Conservation (phyloP, 2,888 invertebrate genomes). For the Phalangium opilio region DNA sequence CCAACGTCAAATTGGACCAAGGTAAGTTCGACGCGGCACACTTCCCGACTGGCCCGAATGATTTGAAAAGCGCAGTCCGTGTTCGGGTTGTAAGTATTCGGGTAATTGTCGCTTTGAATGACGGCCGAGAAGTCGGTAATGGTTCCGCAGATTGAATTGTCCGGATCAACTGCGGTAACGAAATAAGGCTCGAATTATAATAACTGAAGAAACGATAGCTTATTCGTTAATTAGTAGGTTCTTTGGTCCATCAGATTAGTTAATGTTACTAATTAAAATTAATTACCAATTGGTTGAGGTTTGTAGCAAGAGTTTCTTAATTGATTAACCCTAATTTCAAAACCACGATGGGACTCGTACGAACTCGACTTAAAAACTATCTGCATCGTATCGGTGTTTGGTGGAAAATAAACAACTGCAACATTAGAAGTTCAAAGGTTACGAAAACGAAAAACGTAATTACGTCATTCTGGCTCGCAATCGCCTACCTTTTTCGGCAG, state of each 20-base stretch:
- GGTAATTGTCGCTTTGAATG: conserved; percentile 19
- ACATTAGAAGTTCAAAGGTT: neutral
- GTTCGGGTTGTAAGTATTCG: conserved; percentile 17
- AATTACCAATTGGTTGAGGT: conserved; percentile 3
- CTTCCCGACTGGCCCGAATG: conserved; percentile 8
- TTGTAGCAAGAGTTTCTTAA: conserved; percentile 19
- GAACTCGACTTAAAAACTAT: conserved; percentile 22
- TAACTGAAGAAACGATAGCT: no score
- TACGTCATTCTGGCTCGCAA: no score
- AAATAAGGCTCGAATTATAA: no score
- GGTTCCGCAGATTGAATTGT: conserved; percentile 12
- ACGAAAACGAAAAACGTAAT: no score
- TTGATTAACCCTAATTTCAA: conserved; percentile 20
- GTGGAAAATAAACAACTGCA: conserved; percentile 16
- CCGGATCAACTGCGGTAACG: conserved; percentile 2
- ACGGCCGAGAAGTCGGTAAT: conserved; percentile 6
- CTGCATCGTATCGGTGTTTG: conserved; percentile 14
- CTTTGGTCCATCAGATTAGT: neutral
- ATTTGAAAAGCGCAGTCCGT: conserved; percentile 21
- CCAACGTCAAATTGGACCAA: conserved; percentile 21
- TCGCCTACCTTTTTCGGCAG: conserved; percentile 12
- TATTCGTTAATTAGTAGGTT: neutral
- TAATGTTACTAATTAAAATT: neutral
- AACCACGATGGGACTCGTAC: conserved; percentile 19
- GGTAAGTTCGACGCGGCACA: conserved; percentile 20